Percentiles rank a stretch among this genome's conserved stretches.
These are phyloP conservation scores for Plectrocnemia conspersa DNA, from an alignment of 1,140 invertebrate species.

Conservation along the genomic window DNA sequence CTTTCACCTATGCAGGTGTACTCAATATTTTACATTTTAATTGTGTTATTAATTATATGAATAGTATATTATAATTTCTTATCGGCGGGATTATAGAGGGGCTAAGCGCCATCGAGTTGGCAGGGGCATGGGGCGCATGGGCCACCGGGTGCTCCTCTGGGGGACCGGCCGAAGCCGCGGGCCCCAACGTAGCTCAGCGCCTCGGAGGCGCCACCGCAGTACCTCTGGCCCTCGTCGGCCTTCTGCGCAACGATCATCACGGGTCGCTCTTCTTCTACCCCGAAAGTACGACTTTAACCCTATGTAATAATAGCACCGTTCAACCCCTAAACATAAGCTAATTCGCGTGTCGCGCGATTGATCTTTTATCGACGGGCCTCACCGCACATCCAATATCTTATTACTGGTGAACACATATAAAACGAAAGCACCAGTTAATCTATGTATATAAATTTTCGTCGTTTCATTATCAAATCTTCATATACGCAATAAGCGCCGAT, in stretches of 20 bases:
- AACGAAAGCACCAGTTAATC: too few species aligned
- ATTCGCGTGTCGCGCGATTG: too few species aligned
- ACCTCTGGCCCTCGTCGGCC: slow-evolving; percentile 43
- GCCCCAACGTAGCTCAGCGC: slow-evolving; percentile 23
- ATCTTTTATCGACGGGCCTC: too few species aligned
- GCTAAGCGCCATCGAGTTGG: slow-evolving; percentile 31
- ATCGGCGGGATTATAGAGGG: slow-evolving; percentile 13
- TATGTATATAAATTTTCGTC: too few species aligned
- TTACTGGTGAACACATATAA: too few species aligned
- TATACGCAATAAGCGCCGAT: too few species aligned
- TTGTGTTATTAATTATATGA: too few species aligned
- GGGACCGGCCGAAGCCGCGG: slow-evolving; percentile 33
- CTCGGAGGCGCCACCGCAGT: slow-evolving; percentile 38
- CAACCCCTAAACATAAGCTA: neutral
- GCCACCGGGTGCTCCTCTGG: neutral
- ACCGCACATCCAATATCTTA: too few species aligned
- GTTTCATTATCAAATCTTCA: too few species aligned
- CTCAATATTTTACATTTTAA: too few species aligned
- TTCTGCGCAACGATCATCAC: slow-evolving; percentile 41
- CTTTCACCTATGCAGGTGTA: too few species aligned
- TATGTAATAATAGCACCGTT: slow-evolving; percentile 2
- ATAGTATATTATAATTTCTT: too few species aligned
- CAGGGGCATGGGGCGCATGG: slow-evolving; percentile 34
- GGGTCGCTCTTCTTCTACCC: slow-evolving; percentile 42
- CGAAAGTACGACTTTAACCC: slow-evolving; percentile 41